phyloP scores from a whole-genome alignment of 2,113 vertebrate genomes.

The Tyto alba region DNA sequence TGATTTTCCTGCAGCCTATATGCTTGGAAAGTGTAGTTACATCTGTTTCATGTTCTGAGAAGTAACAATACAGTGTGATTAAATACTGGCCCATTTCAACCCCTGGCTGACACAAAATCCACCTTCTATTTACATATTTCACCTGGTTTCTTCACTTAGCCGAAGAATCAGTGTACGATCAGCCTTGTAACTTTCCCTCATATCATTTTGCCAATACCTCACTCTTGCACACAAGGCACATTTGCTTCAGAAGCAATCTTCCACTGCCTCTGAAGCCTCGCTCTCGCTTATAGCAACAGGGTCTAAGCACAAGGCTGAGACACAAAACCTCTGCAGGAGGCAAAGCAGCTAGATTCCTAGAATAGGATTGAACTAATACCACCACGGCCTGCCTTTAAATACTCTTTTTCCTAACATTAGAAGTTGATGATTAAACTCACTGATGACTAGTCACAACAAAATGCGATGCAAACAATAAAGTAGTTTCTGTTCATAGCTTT shows the following conservation, averaged over 20 bases:
- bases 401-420: background rate
- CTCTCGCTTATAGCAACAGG: fast-evolving
- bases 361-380: background rate
- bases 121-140: background rate
- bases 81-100: background rate
- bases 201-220: background rate
- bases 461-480: background rate
- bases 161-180: background rate
- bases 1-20: background rate
- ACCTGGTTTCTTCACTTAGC: background rate
- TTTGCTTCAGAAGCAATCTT: background rate
- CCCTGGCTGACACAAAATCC: background rate
- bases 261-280: background rate
- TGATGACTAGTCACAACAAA: background rate
- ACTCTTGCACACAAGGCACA: background rate
- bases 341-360: background rate
- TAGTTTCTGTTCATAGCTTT: background rate
- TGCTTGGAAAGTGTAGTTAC: background rate
- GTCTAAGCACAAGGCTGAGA: background rate
- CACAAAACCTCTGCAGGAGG: background rate
- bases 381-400: background rate
- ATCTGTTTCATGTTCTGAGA: background rate
- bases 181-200: background rate
- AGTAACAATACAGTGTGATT: background rate
- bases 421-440: background rate